Evolutionary conservation across 2,797 vertebrate species (phyloP).

Genomic region (Acanthiza pusilla): DNA sequence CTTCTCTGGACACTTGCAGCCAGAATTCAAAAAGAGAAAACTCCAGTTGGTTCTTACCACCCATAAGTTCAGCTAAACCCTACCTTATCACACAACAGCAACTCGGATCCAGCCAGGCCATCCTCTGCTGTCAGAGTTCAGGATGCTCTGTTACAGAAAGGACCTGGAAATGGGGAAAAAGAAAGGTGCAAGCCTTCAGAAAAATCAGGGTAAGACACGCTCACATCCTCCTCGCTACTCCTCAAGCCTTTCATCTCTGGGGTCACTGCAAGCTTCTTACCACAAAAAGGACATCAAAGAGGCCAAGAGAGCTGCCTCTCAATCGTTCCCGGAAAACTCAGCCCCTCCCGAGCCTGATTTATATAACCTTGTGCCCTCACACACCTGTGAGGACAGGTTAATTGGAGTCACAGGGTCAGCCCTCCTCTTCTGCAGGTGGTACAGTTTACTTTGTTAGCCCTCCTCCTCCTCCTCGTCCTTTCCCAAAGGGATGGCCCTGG

Average conservation of each 20-base stretch:
- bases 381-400: neutral
- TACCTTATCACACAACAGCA: neutral
- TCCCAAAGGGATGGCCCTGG: neutral
- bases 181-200: neutral
- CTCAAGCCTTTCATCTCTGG: neutral
- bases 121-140: neutral
- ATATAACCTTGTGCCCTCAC: neutral
- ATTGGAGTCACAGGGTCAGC: neutral
- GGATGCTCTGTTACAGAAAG: neutral
- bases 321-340: neutral
- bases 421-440: neutral
- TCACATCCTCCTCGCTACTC: neutral
- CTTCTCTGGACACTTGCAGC: neutral
- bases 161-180: neutral
- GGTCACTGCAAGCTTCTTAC: neutral
- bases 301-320: fast-evolving
- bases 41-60: fast-evolving
- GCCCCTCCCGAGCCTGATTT: neutral
- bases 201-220: fast-evolving
- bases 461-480: neutral
- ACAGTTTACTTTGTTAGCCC: neutral
- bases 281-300: neutral
- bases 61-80: neutral
- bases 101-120: neutral
- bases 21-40: neutral